Base-by-base conservation (phyloP, 2,113 vertebrate species). In the Pedetes capensis region DNA sequence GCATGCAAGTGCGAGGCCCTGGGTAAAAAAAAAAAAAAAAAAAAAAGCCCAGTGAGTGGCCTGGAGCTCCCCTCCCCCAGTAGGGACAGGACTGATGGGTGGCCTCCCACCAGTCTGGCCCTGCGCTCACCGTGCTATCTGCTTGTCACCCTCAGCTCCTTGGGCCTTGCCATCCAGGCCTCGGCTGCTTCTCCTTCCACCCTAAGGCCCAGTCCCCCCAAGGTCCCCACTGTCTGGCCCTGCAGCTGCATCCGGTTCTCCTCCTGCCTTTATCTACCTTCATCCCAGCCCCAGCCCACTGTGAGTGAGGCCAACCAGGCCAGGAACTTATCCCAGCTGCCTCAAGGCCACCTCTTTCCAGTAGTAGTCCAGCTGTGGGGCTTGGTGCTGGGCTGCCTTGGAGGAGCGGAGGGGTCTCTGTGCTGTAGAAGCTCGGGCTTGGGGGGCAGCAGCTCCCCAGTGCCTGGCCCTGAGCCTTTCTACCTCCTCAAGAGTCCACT, bases 291-390 rank as follows among this genome's bases (percentile, higher is more conserved):
- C 34, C 17, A 0, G 10, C 1, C 34, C 42, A 22, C 16, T 39
- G 23, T 27, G 20, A 37, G 64, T 2, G 0, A 85, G 66, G 20
- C 18, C 63, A 69, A 64, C 17, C 32, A 49, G 44, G 39, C 44
- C 37, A 18, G 0, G 11, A 7, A 16, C 63, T 23, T 20, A 42
- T 16, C 74, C 16, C 57, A 11, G 59, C 55, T 22, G 34, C 27
- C 47, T 27, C 2, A 1, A 55, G n/a, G 63, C 39, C 34, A 6
- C 29, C 20, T 11, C 47, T 25, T 11, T 37, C 68, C 29, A 3
- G 0, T 20, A 1, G 0, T 0, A 0, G 18, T 34, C 47, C 23
- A 25, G 61, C 61, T 5, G 0, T 39, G 2, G 22, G n/a, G 13
- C 47, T 53, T 17, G 51, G 39, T 5, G 37, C 42, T 16, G 27